Evolutionary conservation across 2,797 vertebrate genomes (phyloP).

Genomic region (Enteromius paludinosus): DNA sequence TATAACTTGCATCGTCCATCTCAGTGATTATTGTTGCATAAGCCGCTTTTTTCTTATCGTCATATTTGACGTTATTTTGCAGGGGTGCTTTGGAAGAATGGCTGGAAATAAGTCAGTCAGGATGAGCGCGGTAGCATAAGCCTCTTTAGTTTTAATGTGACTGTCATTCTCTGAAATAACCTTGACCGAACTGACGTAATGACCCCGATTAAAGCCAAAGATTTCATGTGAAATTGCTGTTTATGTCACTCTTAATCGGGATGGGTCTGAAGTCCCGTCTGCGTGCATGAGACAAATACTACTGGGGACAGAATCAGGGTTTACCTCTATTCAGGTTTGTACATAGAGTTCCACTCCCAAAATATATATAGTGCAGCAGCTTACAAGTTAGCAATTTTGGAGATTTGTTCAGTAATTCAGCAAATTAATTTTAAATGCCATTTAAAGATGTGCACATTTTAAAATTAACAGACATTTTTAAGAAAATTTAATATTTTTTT

Average conservation of each 20-base stretch:
- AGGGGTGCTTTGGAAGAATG: background rate
- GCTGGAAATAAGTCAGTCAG: background rate
- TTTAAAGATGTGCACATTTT: background rate
- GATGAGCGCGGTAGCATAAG: slow-evolving; percentile 19
- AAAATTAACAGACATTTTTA: background rate
- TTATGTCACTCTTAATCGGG: slow-evolving; percentile 11
- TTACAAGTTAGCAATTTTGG: background rate
- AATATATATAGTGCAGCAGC: background rate
- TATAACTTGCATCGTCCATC: slow-evolving; percentile 11
- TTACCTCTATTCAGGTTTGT: background rate
- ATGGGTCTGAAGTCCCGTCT: slow-evolving; percentile 18
- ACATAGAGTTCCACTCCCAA: background rate
- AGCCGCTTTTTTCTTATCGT: slow-evolving; percentile 31
- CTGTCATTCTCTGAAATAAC: slow-evolving; percentile 34
- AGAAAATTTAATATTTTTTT: background rate
- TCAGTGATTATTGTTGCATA: slow-evolving; percentile 26
- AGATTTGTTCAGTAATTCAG: background rate
- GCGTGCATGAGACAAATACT: slow-evolving; percentile 1
- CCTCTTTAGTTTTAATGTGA: slow-evolving; percentile 42
- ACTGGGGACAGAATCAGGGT: background rate
- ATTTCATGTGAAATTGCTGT: background rate
- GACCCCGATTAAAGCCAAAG: slow-evolving; percentile 33
- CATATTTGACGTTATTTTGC: slow-evolving; percentile 28
- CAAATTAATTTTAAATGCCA: background rate
- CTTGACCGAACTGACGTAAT: slow-evolving; percentile 21